Conservation (phyloP, 2,888 invertebrate species). For the Taphrorychus bicolor region DNA sequence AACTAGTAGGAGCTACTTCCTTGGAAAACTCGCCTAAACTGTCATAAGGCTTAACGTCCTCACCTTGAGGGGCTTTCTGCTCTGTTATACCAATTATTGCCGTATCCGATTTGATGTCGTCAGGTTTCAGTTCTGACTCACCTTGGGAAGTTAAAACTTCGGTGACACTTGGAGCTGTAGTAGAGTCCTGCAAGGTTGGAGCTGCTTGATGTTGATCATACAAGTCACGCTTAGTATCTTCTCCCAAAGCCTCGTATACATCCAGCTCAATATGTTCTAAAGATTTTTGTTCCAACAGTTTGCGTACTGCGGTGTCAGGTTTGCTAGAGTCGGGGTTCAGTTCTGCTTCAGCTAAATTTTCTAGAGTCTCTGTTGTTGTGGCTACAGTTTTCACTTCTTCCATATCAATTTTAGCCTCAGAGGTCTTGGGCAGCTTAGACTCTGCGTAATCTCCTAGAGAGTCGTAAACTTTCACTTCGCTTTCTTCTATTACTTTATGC, state of each 20-base stretch:
- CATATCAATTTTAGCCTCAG: slow-evolving; percentile 49
- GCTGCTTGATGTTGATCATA: slow-evolving; percentile 49
- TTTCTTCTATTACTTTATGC: slow-evolving; percentile 38
- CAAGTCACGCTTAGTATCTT: background rate
- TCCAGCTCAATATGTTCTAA: slow-evolving; percentile 19
- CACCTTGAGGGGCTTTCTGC: slow-evolving; percentile 38
- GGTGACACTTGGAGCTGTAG: slow-evolving; percentile 50
- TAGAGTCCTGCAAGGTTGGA: slow-evolving; percentile 50
- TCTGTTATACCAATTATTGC: slow-evolving; percentile 38
- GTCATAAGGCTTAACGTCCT: slow-evolving; percentile 33
- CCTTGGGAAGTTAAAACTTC: slow-evolving; percentile 56
- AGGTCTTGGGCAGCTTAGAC: slow-evolving; percentile 33
- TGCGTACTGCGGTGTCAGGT: slow-evolving; percentile 33
- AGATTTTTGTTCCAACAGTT: slow-evolving; percentile 41
- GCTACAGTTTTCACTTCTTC: slow-evolving; percentile 51
- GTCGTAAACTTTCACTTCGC: slow-evolving; percentile 40
- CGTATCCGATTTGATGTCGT: slow-evolving; percentile 31
- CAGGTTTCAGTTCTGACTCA: slow-evolving; percentile 50
- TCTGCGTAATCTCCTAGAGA: slow-evolving; percentile 49
- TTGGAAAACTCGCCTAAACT: slow-evolving; percentile 17
- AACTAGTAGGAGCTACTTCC: background rate
- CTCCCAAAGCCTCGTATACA: slow-evolving; percentile 22
- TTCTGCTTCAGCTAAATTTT: slow-evolving; percentile 55
- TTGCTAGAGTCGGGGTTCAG: slow-evolving; percentile 41
- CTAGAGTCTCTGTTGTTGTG: slow-evolving; percentile 54